Evolutionary conservation across 2,113 vertebrate species (phyloP).

Genomic region (Oryzias woworae): DNA sequence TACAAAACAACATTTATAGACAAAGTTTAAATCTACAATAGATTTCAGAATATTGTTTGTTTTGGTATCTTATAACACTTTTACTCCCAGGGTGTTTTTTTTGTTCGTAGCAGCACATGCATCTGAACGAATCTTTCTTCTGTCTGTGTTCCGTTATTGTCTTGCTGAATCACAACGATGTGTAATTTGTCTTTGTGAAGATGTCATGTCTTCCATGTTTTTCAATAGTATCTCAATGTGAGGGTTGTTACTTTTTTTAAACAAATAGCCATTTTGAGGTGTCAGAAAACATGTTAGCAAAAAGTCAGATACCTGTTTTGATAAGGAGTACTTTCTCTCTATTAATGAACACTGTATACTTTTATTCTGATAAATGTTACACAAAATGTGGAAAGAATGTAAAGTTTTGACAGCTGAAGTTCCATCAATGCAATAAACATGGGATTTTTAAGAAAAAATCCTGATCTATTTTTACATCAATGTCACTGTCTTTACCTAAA

Average conservation of each 20-base stretch:
- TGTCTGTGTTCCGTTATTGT: slow-evolving; percentile 12
- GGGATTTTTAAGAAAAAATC: slow-evolving; percentile 47
- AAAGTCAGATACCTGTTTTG: slow-evolving; percentile 57
- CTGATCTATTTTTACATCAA: slow-evolving; percentile 11
- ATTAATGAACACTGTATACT: slow-evolving; percentile 61
- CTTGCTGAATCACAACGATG: slow-evolving; percentile 35
- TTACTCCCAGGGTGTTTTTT: slow-evolving; percentile 35
- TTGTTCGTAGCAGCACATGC: slow-evolving; percentile 45
- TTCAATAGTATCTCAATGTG: slow-evolving; percentile 40
- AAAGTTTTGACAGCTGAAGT: slow-evolving; percentile 62
- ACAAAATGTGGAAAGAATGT: slow-evolving; percentile 48
- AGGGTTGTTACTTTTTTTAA: slow-evolving; percentile 59
- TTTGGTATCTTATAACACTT: slow-evolving; percentile 42
- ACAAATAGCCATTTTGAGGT: slow-evolving; percentile 61
- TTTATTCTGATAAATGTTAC: slow-evolving; percentile 59
- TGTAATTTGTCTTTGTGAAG: slow-evolving; percentile 52
- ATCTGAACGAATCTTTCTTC: slow-evolving; percentile 33
- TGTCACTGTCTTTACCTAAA: background rate
- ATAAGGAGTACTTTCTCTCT: slow-evolving; percentile 64
- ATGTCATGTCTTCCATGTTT: slow-evolving; percentile 55
- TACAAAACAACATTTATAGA: slow-evolving; percentile 16
- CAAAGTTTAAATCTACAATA: background rate
- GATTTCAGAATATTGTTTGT: slow-evolving; percentile 47
- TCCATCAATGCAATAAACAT: slow-evolving; percentile 70
- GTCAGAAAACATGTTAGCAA: slow-evolving; percentile 46